Base-by-base conservation (phyloP, 1,140 invertebrate genomes). In the Arctopsyche grandis region DNA sequence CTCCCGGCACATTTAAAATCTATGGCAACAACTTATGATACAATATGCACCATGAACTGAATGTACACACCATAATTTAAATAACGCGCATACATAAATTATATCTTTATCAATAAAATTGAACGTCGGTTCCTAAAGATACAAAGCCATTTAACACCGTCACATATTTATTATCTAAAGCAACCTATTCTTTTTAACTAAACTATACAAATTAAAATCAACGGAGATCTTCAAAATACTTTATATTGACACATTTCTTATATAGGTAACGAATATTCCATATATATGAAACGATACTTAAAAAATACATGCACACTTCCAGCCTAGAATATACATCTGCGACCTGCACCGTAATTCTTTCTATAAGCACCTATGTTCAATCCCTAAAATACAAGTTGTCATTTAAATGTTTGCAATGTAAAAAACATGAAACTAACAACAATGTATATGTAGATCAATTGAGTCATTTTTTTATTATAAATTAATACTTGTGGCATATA, bases 281-380 rank as follows among this genome's bases (percentile, higher is more conserved):
- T 24, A 4, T 69, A 29, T 69, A n/a, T 24, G 26, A 69, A 26
- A 69, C 29, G 0, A 69, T 10, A 69, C 0, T 29, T 29, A 69
- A 71, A 44, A 46, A 19, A 71, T n/a, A 24, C n/a, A 71, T 24
- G 14, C 0, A 71, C 16, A 46, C 19, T 46, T 71, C 14, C 21
- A 71, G 5, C 14, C 44, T 44, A 44, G 16, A 7, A 66, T 66
- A 22, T 66, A 66, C 24, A 26, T 26, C 24, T 3, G 69, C 69
- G 69, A 71, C 69, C 69, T 71, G 69, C 44, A 71, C 69, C 21
- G 43, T 19, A 71, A 71, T 71, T 71, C 69, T 71, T n/a, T 22
- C 69, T 71, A 71, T 21, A 71, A 71, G 69, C 69, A 71, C 69
- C 69, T 71, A 71, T 71, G 24, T 71, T 71, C 69, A 48, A 71